phyloP scores from a whole-genome alignment of 2,888 invertebrate genomes.

The Lysandra coridon region DNA sequence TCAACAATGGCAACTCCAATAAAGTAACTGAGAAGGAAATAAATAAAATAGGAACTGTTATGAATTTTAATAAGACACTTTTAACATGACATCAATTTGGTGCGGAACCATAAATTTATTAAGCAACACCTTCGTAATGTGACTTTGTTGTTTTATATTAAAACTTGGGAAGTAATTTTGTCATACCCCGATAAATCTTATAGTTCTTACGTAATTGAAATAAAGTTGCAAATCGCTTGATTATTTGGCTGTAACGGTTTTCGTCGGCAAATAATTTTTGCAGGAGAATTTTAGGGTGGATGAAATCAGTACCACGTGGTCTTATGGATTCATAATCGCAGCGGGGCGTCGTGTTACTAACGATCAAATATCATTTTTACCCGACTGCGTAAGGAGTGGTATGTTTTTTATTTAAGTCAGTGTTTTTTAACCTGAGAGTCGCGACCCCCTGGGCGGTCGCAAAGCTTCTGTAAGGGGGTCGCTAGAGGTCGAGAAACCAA shows the following conservation, averaged over 20 bases:
- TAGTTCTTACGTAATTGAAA: background rate
- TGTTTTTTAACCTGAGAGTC: too few species aligned
- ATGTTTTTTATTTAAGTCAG: background rate
- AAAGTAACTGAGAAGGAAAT: background rate
- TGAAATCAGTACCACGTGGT: conserved; percentile 55
- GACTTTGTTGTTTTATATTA: conserved; percentile 65
- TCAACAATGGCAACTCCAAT: background rate
- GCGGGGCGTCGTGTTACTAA: conserved; percentile 64
- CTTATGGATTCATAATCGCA: conserved; percentile 66
- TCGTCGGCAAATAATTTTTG: conserved; percentile 39
- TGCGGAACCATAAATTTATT: conserved; percentile 63
- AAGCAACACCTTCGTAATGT: conserved; percentile 59
- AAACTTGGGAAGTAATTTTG: conserved; percentile 56
- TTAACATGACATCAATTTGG: background rate
- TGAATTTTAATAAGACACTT: conserved; percentile 8
- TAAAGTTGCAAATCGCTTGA: conserved; percentile 42
- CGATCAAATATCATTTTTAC: conserved; percentile 31
- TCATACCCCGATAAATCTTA: background rate
- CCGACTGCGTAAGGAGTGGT: background rate
- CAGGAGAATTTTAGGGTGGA: conserved; percentile 50
- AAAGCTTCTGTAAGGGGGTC: too few species aligned
- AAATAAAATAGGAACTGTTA: background rate
- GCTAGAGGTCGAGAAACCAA: too few species aligned
- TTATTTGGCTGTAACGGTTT: conserved; percentile 13
- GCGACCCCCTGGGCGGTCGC: too few species aligned